A percentile compares a stretch with the other conserved stretches of the same genome.
Conservation (phyloP, 2,797 vertebrate species). For the Gephyroberyx darwinii region DNA sequence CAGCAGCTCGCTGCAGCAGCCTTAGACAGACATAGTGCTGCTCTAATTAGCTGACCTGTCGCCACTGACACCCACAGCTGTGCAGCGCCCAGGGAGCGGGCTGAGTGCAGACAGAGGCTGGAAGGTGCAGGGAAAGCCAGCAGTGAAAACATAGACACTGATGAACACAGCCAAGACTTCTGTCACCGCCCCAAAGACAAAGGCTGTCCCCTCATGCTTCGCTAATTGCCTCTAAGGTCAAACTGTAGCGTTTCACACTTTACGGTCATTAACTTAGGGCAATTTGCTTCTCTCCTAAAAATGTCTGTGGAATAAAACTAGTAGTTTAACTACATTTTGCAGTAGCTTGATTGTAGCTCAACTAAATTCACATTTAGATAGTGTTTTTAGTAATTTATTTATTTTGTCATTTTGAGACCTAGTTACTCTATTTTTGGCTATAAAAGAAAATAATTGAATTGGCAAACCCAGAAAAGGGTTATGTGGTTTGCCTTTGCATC, state of each 20-base stretch:
- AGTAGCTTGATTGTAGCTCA: not conserved
- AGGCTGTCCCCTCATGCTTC: conserved; percentile 32
- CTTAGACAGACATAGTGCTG: conserved; percentile 62
- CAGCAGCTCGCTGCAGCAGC: conserved; percentile 60
- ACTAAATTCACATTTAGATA: no score
- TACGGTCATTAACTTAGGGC: conserved; percentile 1
- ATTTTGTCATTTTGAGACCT: no score
- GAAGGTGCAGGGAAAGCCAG: conserved; percentile 47
- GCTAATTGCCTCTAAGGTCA: conserved; percentile 39
- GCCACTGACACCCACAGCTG: conserved; percentile 72
- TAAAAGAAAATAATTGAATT: no score
- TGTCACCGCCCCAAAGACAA: conserved; percentile 61
- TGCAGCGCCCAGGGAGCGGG: conserved; percentile 52
- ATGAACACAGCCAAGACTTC: conserved; percentile 67
- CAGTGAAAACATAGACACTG: conserved; percentile 58
- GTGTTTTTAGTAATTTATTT: no score
- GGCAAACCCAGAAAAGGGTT: no score
- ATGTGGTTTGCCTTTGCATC: no score
- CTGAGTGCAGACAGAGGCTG: conserved; percentile 48
- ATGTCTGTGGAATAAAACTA: not conserved
- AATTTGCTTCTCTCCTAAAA: not conserved
- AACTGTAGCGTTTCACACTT: conserved; percentile 31
- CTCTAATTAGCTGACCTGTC: conserved; percentile 79
- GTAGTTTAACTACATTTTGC: conserved; percentile 8
- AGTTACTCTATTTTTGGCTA: no score